Evolutionary conservation across 2,113 vertebrate species (phyloP).

Genomic region (Microcebus lehilahytsara): DNA sequence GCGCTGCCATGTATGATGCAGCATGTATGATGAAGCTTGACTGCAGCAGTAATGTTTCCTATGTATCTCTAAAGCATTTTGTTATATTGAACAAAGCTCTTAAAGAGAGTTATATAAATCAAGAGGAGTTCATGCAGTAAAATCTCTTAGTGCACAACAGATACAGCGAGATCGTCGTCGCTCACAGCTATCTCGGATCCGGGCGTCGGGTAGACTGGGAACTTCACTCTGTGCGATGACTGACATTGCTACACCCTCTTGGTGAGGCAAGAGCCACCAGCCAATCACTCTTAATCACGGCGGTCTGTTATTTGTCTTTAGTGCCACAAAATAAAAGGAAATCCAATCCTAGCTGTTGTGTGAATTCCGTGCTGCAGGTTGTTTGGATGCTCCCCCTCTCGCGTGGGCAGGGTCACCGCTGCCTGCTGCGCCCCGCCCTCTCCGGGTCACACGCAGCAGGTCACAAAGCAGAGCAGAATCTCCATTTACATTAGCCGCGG

Average conservation of each 20-base stretch:
- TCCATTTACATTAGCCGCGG: background rate
- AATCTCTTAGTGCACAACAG: background rate
- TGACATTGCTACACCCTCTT: conserved; percentile 31
- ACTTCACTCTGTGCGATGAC: background rate
- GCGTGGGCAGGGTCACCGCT: background rate
- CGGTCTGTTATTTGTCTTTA: conserved; percentile 73
- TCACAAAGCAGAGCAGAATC: background rate
- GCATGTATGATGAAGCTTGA: conserved; percentile 5
- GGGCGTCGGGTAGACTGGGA: background rate
- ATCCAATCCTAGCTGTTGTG: conserved; percentile 11
- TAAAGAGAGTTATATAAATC: conserved; percentile 56
- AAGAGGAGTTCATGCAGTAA: background rate
- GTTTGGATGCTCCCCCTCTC: background rate
- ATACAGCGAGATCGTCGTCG: background rate
- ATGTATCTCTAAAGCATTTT: conserved; percentile 69
- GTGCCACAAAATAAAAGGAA: conserved; percentile 85
- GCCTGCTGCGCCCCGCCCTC: background rate
- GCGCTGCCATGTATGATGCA: conserved; percentile 61
- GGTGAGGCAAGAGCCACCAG: background rate
- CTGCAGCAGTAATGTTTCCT: conserved; percentile 62
- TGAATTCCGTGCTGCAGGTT: background rate
- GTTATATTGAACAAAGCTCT: conserved; percentile 52
- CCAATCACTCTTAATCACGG: conserved; percentile 63
- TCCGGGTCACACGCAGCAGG: background rate
- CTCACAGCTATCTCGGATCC: background rate